phyloP scores from a whole-genome alignment of 2,888 invertebrate genomes.

The Antheraea assamensis region DNA sequence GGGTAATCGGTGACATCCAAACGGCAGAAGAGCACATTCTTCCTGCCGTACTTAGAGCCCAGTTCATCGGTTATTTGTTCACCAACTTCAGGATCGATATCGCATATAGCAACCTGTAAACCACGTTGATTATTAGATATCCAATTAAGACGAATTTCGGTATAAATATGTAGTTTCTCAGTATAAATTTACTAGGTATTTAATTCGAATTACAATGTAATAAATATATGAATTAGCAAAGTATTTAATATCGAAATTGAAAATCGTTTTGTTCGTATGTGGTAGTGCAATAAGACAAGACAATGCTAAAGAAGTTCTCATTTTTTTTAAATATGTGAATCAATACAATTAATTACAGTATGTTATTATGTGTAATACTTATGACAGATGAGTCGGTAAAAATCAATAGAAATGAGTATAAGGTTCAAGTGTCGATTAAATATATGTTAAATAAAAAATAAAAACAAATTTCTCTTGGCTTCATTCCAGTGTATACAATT shows the following conservation, averaged over 20 bases:
- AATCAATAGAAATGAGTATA: constrained; percentile 66
- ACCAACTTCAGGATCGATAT: constrained; percentile 87
- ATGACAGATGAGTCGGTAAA: constrained; percentile 57
- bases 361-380: constrained; percentile 43
- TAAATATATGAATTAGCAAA: no score
- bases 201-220: not conserved
- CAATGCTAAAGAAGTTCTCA: not conserved
- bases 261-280: not conserved
- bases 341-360: constrained; percentile 29
- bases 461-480: not conserved
- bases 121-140: not conserved
- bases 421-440: constrained; percentile 11
- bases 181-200: not conserved
- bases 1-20: constrained; percentile 91
- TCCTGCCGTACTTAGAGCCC: constrained; percentile 84
- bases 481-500: constrained; percentile 48
- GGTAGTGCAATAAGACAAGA: no score
- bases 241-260: not conserved
- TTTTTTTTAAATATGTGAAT: not conserved
- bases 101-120: constrained; percentile 87
- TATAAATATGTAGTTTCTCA: not conserved
- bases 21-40: constrained; percentile 86
- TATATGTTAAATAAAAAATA: not conserved
- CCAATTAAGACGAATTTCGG: not conserved
- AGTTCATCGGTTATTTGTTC: constrained; percentile 86